A percentile compares a stretch with the other conserved stretches of the same genome.
Conservation (phyloP, 2,113 vertebrate genomes). For the Pseudolaguvia tuberculata region DNA sequence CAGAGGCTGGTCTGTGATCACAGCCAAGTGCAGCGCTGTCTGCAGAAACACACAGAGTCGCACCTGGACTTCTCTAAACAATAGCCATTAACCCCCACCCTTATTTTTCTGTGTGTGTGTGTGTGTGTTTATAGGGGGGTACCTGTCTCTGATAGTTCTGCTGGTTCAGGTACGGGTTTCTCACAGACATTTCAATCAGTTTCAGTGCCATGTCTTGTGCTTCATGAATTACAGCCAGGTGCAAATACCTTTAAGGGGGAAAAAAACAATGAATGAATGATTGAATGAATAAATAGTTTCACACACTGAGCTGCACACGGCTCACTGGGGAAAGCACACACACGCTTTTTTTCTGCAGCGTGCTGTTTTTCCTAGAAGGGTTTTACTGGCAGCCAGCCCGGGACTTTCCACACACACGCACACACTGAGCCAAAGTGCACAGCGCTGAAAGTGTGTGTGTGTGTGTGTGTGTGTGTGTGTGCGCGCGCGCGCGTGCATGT, state of each 20-base stretch:
- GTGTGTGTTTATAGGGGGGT: conserved; percentile 10
- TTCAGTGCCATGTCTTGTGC: conserved; percentile 75
- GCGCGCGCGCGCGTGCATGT: background rate
- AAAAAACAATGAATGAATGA: background rate
- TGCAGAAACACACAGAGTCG: conserved; percentile 50
- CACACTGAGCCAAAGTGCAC: conserved; percentile 59
- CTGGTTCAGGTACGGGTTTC: conserved; percentile 79
- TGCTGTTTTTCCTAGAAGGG: conserved; percentile 43
- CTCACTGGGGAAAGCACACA: background rate
- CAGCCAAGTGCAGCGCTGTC: conserved; percentile 91
- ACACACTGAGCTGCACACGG: background rate
- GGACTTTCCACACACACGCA: conserved; percentile 84
- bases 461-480: conserved; percentile 33
- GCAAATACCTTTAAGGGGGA: conserved; percentile 76
- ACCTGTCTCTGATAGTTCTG: conserved; percentile 97
- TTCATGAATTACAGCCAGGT: conserved; percentile 91
- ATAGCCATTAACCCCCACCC: too few relatives aligned
- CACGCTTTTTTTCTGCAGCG: conserved; percentile 43
- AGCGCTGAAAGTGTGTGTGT: conserved; percentile 51
- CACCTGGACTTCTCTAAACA: too few relatives aligned
- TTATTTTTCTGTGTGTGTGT: too few relatives aligned
- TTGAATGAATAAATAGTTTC: background rate
- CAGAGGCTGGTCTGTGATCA: conserved; percentile 86
- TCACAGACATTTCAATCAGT: conserved; percentile 75
- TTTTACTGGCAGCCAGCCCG: conserved; percentile 82